These are phyloP conservation scores for Gopherus flavomarginatus DNA, from an alignment of 2,113 vertebrate species.

Conservation along the genomic window DNA sequence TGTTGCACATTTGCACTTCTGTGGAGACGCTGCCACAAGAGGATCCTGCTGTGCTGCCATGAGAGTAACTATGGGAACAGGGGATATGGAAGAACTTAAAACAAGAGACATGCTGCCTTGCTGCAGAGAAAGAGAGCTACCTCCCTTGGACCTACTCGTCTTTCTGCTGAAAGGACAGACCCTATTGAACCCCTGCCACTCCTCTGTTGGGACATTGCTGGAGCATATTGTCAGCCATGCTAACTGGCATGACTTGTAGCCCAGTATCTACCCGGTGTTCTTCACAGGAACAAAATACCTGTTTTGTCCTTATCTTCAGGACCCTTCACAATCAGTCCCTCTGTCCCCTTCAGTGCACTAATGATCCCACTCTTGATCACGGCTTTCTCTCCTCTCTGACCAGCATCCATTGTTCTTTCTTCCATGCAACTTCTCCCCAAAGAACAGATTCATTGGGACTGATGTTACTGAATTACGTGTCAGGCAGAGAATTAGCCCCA, in stretches of 20 bases:
- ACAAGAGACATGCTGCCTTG: neutral
- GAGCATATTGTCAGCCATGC: neutral
- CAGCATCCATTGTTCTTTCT: neutral
- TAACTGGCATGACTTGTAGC: neutral
- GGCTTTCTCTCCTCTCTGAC: neutral
- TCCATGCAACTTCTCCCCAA: neutral
- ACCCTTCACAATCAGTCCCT: neutral
- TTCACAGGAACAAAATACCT: neutral
- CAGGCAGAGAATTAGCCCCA: neutral
- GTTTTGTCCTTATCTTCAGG: neutral
- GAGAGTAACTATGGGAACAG: neutral
- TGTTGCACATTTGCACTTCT: neutral
- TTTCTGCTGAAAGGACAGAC: neutral
- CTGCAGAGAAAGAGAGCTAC: neutral
- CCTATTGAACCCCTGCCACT: neutral
- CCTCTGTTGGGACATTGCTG: neutral
- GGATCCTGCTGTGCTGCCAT: neutral
- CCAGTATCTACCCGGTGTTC: fast-evolving
- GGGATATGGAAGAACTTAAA: neutral
- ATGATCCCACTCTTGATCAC: neutral
- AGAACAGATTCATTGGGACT: neutral
- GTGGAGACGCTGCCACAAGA: neutral
- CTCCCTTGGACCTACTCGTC: neutral
- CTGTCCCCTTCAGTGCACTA: neutral
- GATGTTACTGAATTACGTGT: neutral